Evolutionary conservation across 2,888 invertebrate species (phyloP).

Genomic region (Archips xylosteana): DNA sequence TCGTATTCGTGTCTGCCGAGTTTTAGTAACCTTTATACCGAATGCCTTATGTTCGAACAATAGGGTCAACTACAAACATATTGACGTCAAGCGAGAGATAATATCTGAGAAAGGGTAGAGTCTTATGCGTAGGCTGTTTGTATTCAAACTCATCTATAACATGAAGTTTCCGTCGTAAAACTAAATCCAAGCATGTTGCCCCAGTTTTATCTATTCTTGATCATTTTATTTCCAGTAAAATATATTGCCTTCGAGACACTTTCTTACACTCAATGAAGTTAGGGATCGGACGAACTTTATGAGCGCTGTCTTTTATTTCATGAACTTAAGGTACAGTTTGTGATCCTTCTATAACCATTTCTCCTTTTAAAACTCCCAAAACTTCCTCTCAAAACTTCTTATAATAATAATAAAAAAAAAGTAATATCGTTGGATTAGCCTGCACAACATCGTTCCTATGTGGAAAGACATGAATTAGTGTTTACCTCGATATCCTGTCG

Average conservation of each 20-base stretch:
- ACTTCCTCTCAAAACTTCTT: too few species aligned
- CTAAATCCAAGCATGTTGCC: slow-evolving; percentile 28
- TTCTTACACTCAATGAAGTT: slow-evolving; percentile 27
- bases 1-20: slow-evolving; percentile 7
- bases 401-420: too few species aligned
- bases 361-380: neutral
- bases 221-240: slow-evolving; percentile 29
- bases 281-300: slow-evolving; percentile 10
- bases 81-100: slow-evolving; percentile 36
- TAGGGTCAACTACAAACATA: slow-evolving; percentile 37
- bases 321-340: neutral
- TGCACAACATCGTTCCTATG: too few species aligned
- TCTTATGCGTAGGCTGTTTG: slow-evolving; percentile 37
- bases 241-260: slow-evolving; percentile 11
- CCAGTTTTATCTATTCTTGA: slow-evolving; percentile 33
- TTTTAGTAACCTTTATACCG: slow-evolving; percentile 35
- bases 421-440: too few species aligned
- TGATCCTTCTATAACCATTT: neutral
- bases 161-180: slow-evolving; percentile 37
- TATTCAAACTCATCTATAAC: slow-evolving; percentile 32
- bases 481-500: too few species aligned
- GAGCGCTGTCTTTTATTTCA: slow-evolving; percentile 2
- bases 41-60: slow-evolving; percentile 38
- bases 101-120: slow-evolving; percentile 27
- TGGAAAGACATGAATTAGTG: too few species aligned